Base-by-base conservation (phyloP, 1,140 invertebrate species). In the Phocides pigmalion region DNA sequence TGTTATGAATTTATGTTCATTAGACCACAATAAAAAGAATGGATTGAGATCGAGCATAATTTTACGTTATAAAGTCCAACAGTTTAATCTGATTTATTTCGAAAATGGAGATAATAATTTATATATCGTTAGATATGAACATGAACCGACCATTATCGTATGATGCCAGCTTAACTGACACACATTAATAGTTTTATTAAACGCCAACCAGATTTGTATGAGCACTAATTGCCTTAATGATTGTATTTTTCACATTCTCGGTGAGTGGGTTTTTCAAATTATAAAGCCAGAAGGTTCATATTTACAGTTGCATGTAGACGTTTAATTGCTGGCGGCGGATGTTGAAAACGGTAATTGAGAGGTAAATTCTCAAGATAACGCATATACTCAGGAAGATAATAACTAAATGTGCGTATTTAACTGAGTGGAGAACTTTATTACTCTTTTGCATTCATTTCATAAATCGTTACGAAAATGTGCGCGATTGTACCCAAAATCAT, bases 341-440 rank as follows among this genome's bases (percentile, higher is more conserved):
- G 83, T 87, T 84, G 80, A 82, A 78, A 77, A 77, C 81, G 69
- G 78, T 88, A 87, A 87, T 83, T 86, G 85, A 80, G 68, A 84
- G 68, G 73, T 75, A 74, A 73, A 78, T 76, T 81, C 74, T 70
- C 81, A 70, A 85, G 76, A 83, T 85, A 83, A 85, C 64, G 72
- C 72, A 74, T 73, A 75, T 56, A 65, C 67, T 73, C 69, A 65
- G 62, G 69, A 76, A 76, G 50, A 76, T 74, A 75, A 74, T 73
- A 68, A 66, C 69, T 62, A 65, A 49, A 39, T 35, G 4, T 28
- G 37, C 51, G 62, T 62, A 70, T 64, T 50, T 59, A 64, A 54
- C 37, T 61, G 17, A 46, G 37, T 56, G 22, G 50, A 58, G 42
- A 49, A 50, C 47, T 50, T 59, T 59, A 49, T 61, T 62, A 37